Evolutionary conservation across 2,113 vertebrate genomes (phyloP).

Genomic region (Bambusicola thoracicus): DNA sequence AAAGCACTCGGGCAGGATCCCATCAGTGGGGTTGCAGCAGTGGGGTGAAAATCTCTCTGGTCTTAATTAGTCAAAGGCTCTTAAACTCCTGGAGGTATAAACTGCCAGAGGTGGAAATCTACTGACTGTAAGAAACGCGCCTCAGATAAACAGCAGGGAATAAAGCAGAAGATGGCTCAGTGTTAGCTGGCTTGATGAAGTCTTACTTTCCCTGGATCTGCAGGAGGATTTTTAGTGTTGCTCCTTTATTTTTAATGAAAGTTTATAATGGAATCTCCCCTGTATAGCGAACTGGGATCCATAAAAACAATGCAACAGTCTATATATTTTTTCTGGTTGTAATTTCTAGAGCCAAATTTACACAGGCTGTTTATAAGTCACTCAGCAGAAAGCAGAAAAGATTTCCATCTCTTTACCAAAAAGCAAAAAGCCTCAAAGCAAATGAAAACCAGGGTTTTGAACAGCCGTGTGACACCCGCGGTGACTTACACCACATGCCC

Average conservation of each 20-base stretch:
- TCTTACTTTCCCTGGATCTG: background rate
- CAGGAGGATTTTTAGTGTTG: background rate
- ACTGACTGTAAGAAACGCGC: slow-evolving; percentile 34
- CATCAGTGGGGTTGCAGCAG: background rate
- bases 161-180: background rate
- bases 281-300: background rate
- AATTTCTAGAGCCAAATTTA: slow-evolving; percentile 35
- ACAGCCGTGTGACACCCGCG: slow-evolving; percentile 20
- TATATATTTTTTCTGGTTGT: slow-evolving; percentile 18
- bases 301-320: slow-evolving; percentile 25
- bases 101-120: slow-evolving; percentile 37
- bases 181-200: background rate
- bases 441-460: background rate
- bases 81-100: slow-evolving; percentile 33
- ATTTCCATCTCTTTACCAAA: slow-evolving; percentile 5
- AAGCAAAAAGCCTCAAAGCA: background rate
- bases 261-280: background rate
- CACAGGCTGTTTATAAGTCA: background rate
- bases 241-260: slow-evolving; percentile 36
- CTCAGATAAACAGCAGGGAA: slow-evolving; percentile 47
- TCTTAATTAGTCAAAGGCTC: slow-evolving; percentile 62
- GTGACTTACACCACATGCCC: background rate
- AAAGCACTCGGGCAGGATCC: background rate
- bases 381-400: slow-evolving; percentile 28
- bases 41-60: slow-evolving; percentile 13